These are phyloP conservation scores for Platygyra sinensis DNA, from an alignment of 64 coral and sea anemone genomes.

Conservation along the genomic window DNA sequence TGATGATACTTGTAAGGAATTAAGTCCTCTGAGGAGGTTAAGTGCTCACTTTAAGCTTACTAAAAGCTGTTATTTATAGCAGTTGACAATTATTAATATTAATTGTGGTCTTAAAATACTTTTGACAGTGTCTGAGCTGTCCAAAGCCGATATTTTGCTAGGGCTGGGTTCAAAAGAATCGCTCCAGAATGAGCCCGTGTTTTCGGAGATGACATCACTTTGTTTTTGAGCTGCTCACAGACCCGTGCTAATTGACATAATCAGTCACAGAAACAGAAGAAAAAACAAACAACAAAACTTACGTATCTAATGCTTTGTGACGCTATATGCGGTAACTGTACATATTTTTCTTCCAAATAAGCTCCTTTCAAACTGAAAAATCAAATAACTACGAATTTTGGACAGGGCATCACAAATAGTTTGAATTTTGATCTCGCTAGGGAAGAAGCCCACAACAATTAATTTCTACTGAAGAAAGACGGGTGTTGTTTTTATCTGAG, in stretches of 20 bases:
- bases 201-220: not conserved
- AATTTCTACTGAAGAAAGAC: not conserved
- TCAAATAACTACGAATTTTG: not conserved
- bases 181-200: not conserved
- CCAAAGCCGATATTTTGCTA: not conserved
- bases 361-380: not conserved
- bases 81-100: too few species aligned
- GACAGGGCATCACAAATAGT: not conserved
- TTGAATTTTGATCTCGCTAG: conserved; percentile 11
- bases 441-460: not conserved
- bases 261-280: not conserved
- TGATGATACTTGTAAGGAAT: too few species aligned
- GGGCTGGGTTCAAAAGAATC: not conserved
- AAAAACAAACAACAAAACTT: not conserved
- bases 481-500: not conserved
- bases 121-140: not conserved
- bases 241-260: not conserved
- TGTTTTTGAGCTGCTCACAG: not conserved
- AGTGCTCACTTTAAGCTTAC: too few species aligned
- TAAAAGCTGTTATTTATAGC: too few species aligned
- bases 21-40: too few species aligned
- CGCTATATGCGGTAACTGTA: not conserved
- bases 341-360: not conserved
- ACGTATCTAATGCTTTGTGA: not conserved
- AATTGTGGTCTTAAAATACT: not conserved